Evolutionary conservation across 2,113 vertebrate species (phyloP).

Genomic region (Etheostoma cragini): DNA sequence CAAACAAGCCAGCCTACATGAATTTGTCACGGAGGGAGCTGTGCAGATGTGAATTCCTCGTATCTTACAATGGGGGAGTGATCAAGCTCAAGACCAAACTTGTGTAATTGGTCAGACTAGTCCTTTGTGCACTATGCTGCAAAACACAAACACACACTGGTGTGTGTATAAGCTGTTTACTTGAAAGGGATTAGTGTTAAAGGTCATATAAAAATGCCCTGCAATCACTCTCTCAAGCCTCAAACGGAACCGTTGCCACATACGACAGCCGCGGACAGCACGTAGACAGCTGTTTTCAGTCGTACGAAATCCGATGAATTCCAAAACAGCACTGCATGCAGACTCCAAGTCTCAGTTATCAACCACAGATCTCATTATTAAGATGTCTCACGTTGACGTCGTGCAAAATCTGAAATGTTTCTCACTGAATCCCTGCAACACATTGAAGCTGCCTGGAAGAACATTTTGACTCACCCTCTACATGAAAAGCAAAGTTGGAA

Average conservation of each 20-base stretch:
- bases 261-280: not conserved
- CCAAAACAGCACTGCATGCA: conserved; percentile 24
- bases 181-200: conserved; percentile 63
- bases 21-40: not conserved
- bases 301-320: conserved; percentile 31
- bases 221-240: conserved; percentile 37
- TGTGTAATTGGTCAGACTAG: conserved; percentile 46
- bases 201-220: conserved; percentile 63
- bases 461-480: conserved; percentile 17
- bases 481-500: conserved; percentile 55
- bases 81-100: conserved; percentile 67
- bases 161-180: conserved; percentile 69
- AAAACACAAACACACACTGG: conserved; percentile 16
- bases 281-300: conserved; percentile 54
- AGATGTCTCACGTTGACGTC: conserved; percentile 17
- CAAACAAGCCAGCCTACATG: not conserved
- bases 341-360: conserved; percentile 15
- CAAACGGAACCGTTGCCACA: not conserved
- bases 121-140: not conserved
- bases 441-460: conserved; percentile 5
- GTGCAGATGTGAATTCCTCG: conserved; percentile 53
- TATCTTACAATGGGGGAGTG: conserved; percentile 1
- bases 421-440: conserved; percentile 12
- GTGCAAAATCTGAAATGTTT: conserved; percentile 22
- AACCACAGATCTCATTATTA: conserved; percentile 19